These are phyloP conservation scores for Ennomos erosarius DNA, from an alignment of 2,888 invertebrate species.

Conservation along the genomic window DNA sequence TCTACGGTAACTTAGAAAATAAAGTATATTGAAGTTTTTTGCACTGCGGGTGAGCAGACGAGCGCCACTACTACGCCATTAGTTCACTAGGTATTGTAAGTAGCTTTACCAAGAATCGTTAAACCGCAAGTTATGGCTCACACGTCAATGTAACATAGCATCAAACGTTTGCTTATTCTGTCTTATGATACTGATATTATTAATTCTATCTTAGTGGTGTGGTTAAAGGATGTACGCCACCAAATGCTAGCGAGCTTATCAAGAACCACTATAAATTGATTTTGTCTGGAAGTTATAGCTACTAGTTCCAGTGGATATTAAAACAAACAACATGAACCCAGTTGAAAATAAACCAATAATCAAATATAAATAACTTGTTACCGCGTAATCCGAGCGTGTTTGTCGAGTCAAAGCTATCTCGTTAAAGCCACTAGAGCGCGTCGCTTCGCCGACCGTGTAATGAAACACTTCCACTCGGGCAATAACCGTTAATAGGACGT, in stretches of 20 bases:
- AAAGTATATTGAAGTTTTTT: constrained; percentile 45
- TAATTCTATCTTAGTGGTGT: constrained; percentile 25
- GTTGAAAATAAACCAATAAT: constrained; percentile 46
- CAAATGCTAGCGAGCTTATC: constrained; percentile 35
- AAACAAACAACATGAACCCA: constrained; percentile 32
- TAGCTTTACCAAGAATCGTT: constrained; percentile 50
- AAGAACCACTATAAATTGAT: constrained; percentile 7
- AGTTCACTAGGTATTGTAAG: constrained; percentile 42
- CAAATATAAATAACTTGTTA: constrained; percentile 57
- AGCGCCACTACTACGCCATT: constrained; percentile 46
- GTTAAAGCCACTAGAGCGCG: constrained; percentile 74
- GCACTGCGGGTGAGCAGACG: constrained; percentile 45
- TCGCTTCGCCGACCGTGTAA: constrained; percentile 74
- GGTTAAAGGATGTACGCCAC: constrained; percentile 60
- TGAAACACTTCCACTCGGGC: constrained; percentile 80
- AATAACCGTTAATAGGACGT: constrained; percentile 77
- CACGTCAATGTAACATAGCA: constrained; percentile 41
- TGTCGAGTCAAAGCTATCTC: constrained; percentile 67
- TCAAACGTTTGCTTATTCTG: constrained; percentile 26
- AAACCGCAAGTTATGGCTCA: constrained; percentile 42
- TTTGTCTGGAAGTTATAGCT: constrained; percentile 20
- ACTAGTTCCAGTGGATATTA: constrained; percentile 18
- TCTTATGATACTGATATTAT: constrained; percentile 41
- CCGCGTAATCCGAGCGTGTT: constrained; percentile 55
- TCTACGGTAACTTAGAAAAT: constrained; percentile 35